Evolutionary conservation across 2,113 vertebrate species (phyloP).

Genomic region (Phylloscopus trochilus): DNA sequence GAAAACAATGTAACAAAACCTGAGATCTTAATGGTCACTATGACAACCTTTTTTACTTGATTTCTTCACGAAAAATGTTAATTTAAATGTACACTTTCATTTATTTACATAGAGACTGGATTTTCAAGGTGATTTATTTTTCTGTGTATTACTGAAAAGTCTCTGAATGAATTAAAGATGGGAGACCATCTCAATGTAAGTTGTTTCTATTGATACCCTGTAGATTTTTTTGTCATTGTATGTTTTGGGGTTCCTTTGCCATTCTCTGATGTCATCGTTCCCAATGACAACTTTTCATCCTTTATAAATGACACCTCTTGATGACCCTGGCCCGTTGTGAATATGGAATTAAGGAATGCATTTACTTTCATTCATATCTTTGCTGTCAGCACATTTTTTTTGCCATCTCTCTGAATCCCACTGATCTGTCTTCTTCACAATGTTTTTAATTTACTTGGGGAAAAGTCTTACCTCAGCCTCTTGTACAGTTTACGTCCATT

Average conservation of each 20-base stretch:
- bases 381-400: constrained; percentile 16
- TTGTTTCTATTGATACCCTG: neutral
- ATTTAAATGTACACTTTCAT: neutral
- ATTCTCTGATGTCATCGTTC: neutral
- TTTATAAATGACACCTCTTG: neutral
- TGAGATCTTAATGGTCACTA: neutral
- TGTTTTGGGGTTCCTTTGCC: neutral
- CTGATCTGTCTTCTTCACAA: neutral
- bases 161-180: neutral
- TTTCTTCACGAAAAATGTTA: neutral
- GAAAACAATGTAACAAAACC: neutral
- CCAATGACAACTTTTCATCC: neutral
- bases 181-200: neutral
- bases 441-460: neutral
- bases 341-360: neutral
- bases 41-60: neutral
- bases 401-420: neutral
- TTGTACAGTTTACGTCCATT: constrained; percentile 13
- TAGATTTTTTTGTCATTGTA: neutral
- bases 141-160: neutral
- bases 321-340: neutral
- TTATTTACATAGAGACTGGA: neutral
- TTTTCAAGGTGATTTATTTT: neutral
- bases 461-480: constrained; percentile 4
- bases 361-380: constrained; percentile 7